Conservation (phyloP, 2,888 invertebrate genomes). For the Hybos culiciformis region DNA sequence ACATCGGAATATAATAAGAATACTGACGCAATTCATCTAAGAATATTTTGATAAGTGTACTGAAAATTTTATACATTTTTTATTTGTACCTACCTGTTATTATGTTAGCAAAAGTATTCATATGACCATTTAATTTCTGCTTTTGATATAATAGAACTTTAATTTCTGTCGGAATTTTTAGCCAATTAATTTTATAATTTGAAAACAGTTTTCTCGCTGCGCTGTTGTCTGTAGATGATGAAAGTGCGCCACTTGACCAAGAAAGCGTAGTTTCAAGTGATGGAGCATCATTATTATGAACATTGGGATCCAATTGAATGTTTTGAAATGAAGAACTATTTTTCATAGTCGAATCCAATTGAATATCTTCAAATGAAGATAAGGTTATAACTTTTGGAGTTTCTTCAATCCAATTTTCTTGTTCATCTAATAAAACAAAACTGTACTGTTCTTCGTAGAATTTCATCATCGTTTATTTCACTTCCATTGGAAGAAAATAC, state of each 20-base stretch:
- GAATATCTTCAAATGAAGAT: no score
- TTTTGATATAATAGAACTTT: background rate
- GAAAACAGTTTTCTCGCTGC: background rate
- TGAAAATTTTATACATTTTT: no score
- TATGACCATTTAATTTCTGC: no score
- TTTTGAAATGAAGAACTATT: no score
- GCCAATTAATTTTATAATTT: background rate
- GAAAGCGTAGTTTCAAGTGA: background rate
- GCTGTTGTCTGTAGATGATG: background rate
- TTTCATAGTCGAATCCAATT: no score
- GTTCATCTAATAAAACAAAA: background rate
- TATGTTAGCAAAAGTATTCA: constrained; percentile 3
- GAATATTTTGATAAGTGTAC: no score
- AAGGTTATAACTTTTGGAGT: no score
- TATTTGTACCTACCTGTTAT: no score
- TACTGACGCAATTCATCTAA: constrained; percentile 3
- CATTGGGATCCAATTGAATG: no score
- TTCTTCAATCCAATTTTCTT: no score
- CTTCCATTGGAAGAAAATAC: constrained; percentile 2
- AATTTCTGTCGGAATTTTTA: background rate
- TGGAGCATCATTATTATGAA: no score
- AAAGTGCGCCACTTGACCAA: background rate
- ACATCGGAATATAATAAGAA: constrained; percentile 5
- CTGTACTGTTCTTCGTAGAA: background rate
- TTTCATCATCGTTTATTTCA: constrained; percentile 5